Base-by-base conservation (phyloP, 2,797 vertebrate species). In the Platalea minor region DNA sequence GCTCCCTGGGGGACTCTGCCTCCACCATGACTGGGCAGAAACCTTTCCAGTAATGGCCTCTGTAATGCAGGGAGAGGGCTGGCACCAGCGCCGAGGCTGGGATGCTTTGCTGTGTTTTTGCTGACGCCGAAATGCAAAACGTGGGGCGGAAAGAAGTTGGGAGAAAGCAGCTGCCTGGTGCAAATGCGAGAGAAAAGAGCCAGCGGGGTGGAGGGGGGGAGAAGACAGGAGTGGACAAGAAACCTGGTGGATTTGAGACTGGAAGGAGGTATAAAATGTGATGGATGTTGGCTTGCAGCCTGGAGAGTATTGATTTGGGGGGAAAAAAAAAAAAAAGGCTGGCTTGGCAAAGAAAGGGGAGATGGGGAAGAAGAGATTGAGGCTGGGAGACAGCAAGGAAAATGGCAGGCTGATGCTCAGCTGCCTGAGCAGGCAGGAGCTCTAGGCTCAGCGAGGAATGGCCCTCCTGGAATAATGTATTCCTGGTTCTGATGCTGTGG, bases 81-180 rank as follows among this genome's bases (percentile, higher is more conserved):
- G 76, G 18, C 87, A 33, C 5, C 69, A 0, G 43, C 85, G 2
- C 24, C 4, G 4, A n/a, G 16, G 25, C 23, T 4, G 50, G 51
- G 59, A 14, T 0, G 14, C 35, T 69, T 29, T 6, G 10, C 2
- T 9, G 48, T 10, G 1, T 1, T 8, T 39, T 11, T 3, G 8
- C 12, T 4, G 24, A 2, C 12, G 74, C 69, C 35, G 26, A 14
- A 67, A 35, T 20, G 51, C 21, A 25, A 41, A 59, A 51, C 39
- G 2, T 1, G 73, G 12, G 43, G 33, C 53, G 56, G 54, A 43
- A 60, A 48, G 37, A 21, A 7, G 9, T 28, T 21, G 31, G 35
- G 70, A 26, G 43, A 37, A 54, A n/a, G 10, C 26, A 7, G 59
- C 39, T 60, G 50, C 13, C 8, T 17, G 69, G 51, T 31, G 37